A percentile compares a stretch with the other conserved stretches of the same genome.
Conservation (phyloP, 1,140 invertebrate genomes). For the Zaprionus inermis region DNA sequence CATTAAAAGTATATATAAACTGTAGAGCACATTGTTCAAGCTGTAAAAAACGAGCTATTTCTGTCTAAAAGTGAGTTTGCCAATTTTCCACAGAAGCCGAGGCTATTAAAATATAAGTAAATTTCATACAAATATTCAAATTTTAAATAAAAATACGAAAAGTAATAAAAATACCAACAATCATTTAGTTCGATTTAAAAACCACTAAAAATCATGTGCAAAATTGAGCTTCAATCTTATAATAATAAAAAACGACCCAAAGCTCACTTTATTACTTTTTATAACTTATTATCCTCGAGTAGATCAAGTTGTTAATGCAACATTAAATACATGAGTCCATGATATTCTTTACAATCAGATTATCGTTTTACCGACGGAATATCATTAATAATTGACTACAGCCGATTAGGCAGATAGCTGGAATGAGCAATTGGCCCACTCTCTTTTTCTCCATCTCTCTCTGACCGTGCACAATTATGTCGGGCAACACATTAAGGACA, state of each 20-base stretch:
- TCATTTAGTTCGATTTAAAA: too few species aligned
- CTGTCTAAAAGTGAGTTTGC: too few species aligned
- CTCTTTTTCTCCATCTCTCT: background rate
- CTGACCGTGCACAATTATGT: constrained; percentile 14
- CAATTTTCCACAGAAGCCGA: too few species aligned
- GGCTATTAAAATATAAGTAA: too few species aligned
- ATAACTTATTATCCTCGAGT: too few species aligned
- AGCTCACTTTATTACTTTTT: background rate
- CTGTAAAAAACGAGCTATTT: too few species aligned
- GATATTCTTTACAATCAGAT: background rate
- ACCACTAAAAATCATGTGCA: background rate
- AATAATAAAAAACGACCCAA: background rate
- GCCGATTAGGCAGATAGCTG: background rate
- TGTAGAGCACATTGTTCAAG: too few species aligned
- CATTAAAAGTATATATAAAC: too few species aligned
- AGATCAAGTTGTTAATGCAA: background rate
- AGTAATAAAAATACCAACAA: too few species aligned
- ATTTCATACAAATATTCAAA: background rate
- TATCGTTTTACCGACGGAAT: background rate
- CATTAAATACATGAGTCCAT: background rate
- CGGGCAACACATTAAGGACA: background rate
- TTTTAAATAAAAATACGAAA: background rate
- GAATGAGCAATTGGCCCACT: constrained; percentile 31
- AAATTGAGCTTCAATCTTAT: background rate
- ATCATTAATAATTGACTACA: background rate